Evolutionary conservation across 2,888 invertebrate species (phyloP), one percentile per base, ranked within the genome.

Genomic region (Microplitis manilae): DNA sequence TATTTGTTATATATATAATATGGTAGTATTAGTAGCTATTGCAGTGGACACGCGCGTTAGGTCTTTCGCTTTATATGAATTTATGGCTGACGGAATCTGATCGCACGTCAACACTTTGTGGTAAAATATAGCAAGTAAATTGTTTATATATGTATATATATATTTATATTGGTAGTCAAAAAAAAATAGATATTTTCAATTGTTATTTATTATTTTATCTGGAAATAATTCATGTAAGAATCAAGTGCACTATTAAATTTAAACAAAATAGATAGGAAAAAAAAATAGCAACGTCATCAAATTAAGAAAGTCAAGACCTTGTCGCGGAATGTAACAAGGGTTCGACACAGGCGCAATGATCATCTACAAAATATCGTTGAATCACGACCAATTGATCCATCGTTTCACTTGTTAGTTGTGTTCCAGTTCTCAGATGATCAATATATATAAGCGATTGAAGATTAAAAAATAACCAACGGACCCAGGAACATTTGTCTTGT

Each of bases 21-120:
- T 50, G 9, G 9, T 50, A 13, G 50, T 50, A 13, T 50, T 50
- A 13, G 50, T 50, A 4, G 50, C 8, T 50, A 50, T 50, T 50
- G 50, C 50, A 50, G 4, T 50, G 50, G 50, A 50, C 50, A 50
- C 50, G 50, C 50, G 50, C 50, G 50, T 50, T 50, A 50, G 50
- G 50, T 50, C 50, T 50, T 50, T 50, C 50, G 50, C 50, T 50
- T 50, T 50, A 50, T 50, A 50, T 50, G 50, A 50, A 50, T 50
- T 50, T 50, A 50, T 50, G 50, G 50, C 50, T 50, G 50, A 50
- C 50, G 50, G 50, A 50, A 50, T 50, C 50, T 50, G 50, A 50
- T 50, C 50, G 50, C 9, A 50, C 50, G 50, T 50, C 50, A 50
- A 50, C 50, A 50, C 50, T 50, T 50, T 50, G 8, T 5, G 50